Base-by-base conservation (phyloP, 1,140 invertebrate species). In the Ganaspis sp. region DNA sequence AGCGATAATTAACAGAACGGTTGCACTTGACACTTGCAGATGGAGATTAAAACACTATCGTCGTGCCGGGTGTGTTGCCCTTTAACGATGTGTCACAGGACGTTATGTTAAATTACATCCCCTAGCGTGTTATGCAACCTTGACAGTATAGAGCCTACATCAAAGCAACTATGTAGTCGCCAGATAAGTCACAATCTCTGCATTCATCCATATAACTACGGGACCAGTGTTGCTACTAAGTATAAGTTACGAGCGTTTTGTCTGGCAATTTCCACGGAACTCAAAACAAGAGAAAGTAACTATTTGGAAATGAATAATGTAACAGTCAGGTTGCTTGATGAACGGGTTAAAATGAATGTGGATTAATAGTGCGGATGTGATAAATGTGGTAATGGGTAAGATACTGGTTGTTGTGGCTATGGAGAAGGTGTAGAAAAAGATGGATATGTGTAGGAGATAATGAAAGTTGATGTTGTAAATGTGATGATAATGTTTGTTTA, bases 101-200 rank as follows among this genome's bases (percentile, higher is more conserved):
- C 45, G 45, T 49, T 49, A 49, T 49, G 45, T 49, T 49, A 49
- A 49, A 49, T 49, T 49, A 49, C 45, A 49, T 49, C 45, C 45
- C 45, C 45, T 15, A 49, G 45, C 45, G 17, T 49, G 45, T 49
- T 49, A 49, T 49, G 45, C 45, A 49, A 49, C 45, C 45, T 49
- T 49, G 45, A 49, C 45, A 49, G 45, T 49, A n/a, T 45, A 49
- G 45, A 17, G 45, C n/a, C 45, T 49, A 49, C 45, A 49, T 49
- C 45, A 49, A 49, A 49, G 45, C 45, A 49, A 49, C 12, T n/a
- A 49, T 17, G 45, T 49, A 49, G 15, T 49, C 45, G 45, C 45
- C 15, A 49, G 45, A 49, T 49, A 49, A 49, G 45, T 49, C 45
- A 49, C 45, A 49, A 49, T 49, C 45, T 49, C 45, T 49, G 45